Evolutionary conservation across 2,113 vertebrate species (phyloP), one percentile per base, ranked within the genome.

Genomic region (Alaudala cheleensis): DNA sequence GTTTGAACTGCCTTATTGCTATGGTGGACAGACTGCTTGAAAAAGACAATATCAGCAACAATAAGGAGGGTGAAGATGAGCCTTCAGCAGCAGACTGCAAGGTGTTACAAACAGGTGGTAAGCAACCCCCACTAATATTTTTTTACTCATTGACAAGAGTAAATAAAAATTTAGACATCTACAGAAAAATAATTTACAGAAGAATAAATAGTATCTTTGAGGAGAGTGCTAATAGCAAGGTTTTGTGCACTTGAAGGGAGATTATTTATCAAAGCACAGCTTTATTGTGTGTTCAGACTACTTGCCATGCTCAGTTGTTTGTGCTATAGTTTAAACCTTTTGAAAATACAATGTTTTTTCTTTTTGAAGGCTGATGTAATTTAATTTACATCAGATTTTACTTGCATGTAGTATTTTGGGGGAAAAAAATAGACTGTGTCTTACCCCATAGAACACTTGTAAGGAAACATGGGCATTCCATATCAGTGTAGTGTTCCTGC

Each of bases 1-100:
- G 98, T 96, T 98, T 99, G 95, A 99, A 99, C 97, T 99, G 99
- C 69, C 97, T 99, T 80, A 99, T 99, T 70, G 99, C 99, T 56
- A 98, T 99, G 98, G 99, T 99, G 96, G 99, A 99, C 86, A 98
- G 98, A 91, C 97, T 99, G 78, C 98, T 99, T 69, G 99, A 99
- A 82, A 98, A 98, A 61, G 98, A 98, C 58, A 96, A 94, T 61
- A 95, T 93, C 67, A 67, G 93, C 9, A 64, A 54, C 42, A 3
- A 25, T 45, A 67, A 95, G 67, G 93, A 95, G 53, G 90, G 86
- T 67, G 96, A 96, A 78, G 84, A 51, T 40, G 98, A 98, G 13
- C 95, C 98, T 81, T 88, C 98, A 28, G 93, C 96, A 15, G 98
- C 96, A 60, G 98, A 99, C 50, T 96, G 98, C 97, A 97, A 98